Conservation (phyloP, 1,140 invertebrate genomes). For the Campoletis sonorensis region DNA sequence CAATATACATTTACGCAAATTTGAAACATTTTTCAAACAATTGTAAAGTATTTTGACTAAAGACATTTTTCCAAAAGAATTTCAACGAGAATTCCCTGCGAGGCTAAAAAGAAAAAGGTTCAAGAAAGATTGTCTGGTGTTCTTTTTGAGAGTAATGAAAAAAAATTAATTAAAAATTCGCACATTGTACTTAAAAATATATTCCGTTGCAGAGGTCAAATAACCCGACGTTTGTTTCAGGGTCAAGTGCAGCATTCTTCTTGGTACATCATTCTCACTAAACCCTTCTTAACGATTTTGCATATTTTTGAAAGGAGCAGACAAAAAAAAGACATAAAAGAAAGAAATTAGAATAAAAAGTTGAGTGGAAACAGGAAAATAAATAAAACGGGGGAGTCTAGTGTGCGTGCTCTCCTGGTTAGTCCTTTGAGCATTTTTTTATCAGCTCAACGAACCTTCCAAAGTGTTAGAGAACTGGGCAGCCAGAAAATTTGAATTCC, state of each 20-base stretch:
- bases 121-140: too few species aligned
- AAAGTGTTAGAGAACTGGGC: background rate
- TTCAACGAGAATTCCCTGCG: background rate
- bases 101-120: background rate
- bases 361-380: background rate
- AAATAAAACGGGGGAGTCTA: background rate
- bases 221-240: too few species aligned
- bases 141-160: too few species aligned
- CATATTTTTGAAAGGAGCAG: background rate
- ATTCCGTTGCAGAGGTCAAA: too few species aligned
- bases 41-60: too few species aligned
- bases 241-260: background rate
- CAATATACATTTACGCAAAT: too few species aligned
- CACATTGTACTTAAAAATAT: too few species aligned
- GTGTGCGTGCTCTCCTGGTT: background rate
- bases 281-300: background rate
- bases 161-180: too few species aligned
- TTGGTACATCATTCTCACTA: background rate
- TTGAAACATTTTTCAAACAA: too few species aligned
- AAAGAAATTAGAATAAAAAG: background rate
- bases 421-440: background rate
- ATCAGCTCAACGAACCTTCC: background rate
- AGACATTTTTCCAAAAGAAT: too few species aligned
- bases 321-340: background rate
- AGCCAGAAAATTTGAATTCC: conserved; percentile 15